Percentiles rank a stretch among this genome's conserved stretches.
phyloP scores from a whole-genome alignment of 64 coral and sea anemone genomes.

The Dendrophyllia cribrosa region DNA sequence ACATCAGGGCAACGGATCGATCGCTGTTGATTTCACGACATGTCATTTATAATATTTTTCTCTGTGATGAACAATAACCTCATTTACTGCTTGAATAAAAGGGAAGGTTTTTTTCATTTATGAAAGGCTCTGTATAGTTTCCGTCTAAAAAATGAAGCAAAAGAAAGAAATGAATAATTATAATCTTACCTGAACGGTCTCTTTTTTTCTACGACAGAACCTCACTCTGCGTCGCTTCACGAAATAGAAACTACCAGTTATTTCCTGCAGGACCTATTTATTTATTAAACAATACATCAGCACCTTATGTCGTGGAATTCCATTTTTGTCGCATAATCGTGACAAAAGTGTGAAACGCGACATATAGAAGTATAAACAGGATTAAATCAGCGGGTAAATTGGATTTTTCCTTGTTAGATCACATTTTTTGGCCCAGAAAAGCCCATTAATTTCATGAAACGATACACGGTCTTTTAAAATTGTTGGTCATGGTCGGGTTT shows the following conservation, averaged over 20 bases:
- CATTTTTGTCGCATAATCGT: slow-evolving; percentile 53
- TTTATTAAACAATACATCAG: slow-evolving; percentile 59
- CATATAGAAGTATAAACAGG: background rate
- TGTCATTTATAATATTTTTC: slow-evolving; percentile 25
- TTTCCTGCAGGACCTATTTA: slow-evolving; percentile 9
- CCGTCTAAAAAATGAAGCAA: background rate
- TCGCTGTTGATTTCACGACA: background rate
- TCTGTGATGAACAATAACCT: background rate
- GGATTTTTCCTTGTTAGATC: background rate
- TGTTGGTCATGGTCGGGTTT: slow-evolving; percentile 8
- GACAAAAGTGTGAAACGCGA: slow-evolving; percentile 19
- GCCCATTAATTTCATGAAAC: background rate
- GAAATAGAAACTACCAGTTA: slow-evolving; percentile 25
- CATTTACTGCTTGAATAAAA: background rate
- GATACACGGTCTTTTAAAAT: background rate
- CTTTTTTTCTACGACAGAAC: background rate
- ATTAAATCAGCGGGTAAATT: slow-evolving; percentile 11
- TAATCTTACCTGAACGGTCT: slow-evolving; percentile 2
- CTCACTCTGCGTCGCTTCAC: background rate
- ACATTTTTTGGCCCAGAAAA: background rate
- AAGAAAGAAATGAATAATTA: background rate
- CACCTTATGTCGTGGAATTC: slow-evolving; percentile 31
- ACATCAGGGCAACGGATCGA: too few species aligned
- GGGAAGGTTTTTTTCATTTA: too few species aligned
- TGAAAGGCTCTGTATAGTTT: too few species aligned